Conservation (phyloP, 2,113 vertebrate genomes). For the Columba livia region DNA sequence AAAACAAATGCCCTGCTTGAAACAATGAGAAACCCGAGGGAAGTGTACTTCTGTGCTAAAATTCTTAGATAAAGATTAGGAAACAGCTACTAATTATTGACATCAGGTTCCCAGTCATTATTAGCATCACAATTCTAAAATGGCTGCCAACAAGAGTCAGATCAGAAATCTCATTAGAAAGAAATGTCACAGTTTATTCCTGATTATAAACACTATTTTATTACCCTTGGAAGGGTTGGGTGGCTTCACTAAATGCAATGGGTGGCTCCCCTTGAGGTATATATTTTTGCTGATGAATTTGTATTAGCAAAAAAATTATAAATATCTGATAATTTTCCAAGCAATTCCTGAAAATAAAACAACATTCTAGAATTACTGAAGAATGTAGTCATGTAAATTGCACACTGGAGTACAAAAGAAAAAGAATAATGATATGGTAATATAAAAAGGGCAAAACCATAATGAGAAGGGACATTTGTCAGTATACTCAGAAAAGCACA, state of each 20-base stretch:
- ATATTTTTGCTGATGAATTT: not conserved
- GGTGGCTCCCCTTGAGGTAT: not conserved
- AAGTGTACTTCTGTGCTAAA: conserved; percentile 2
- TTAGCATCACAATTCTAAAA: conserved; percentile 45
- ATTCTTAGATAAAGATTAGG: not conserved
- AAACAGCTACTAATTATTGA: conserved; percentile 25
- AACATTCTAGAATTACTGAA: conserved; percentile 16
- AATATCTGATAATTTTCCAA: conserved; percentile 18
- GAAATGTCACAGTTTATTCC: conserved; percentile 3
- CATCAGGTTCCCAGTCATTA: not conserved
- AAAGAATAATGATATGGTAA: conserved; percentile 53
- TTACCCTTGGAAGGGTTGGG: not conserved
- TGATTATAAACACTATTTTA: not conserved
- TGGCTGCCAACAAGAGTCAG: conserved; percentile 28
- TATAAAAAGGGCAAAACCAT: conserved; percentile 58
- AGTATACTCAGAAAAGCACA: conserved; percentile 61
- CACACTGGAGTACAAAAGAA: conserved; percentile 22
- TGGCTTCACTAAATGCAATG: not conserved
- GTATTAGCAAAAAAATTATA: not conserved
- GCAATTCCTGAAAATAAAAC: conserved; percentile 29
- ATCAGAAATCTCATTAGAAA: conserved; percentile 14
- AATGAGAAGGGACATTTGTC: conserved; percentile 66
- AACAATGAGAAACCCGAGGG: not conserved
- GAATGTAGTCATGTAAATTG: conserved; percentile 13
- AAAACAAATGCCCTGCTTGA: not conserved